Conservation (phyloP, 2,797 vertebrate genomes). For the Neomorphus geoffroyi region DNA sequence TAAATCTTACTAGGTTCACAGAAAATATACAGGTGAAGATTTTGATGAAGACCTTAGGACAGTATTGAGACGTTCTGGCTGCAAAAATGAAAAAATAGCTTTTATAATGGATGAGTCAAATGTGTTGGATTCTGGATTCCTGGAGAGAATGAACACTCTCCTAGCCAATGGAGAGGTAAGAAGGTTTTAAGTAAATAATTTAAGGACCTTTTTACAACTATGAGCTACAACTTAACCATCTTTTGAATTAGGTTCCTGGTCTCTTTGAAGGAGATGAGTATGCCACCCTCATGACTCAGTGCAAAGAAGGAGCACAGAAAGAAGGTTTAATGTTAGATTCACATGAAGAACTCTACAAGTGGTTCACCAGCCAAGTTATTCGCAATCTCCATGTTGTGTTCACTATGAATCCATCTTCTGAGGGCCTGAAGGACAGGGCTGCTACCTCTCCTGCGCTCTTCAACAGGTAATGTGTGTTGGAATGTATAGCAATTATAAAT, state of each 20-base stretch:
- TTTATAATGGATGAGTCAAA: slow-evolving; percentile 99
- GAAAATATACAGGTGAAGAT: slow-evolving; percentile 98
- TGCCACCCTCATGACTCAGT: slow-evolving; percentile 97
- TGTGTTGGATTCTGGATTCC: slow-evolving; percentile 95
- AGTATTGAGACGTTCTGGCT: slow-evolving; percentile 93
- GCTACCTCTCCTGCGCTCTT: slow-evolving; percentile 98
- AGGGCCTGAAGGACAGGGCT: slow-evolving; percentile 96
- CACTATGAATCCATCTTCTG: slow-evolving; percentile 99
- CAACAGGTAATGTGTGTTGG: slow-evolving; percentile 84
- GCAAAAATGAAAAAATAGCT: slow-evolving; percentile 98
- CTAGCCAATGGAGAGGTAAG: slow-evolving; percentile 97
- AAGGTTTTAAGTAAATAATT: neutral
- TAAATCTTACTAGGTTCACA: slow-evolving; percentile 85
- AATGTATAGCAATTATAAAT: neutral
- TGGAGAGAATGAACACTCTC: slow-evolving; percentile 98
- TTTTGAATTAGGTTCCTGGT: slow-evolving; percentile 87
- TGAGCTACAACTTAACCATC: neutral
- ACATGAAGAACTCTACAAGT: slow-evolving; percentile 97
- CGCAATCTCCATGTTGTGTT: slow-evolving; percentile 98
- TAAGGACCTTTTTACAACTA: neutral
- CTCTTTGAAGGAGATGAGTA: slow-evolving; percentile 99
- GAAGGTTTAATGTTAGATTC: slow-evolving; percentile 99
- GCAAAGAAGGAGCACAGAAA: slow-evolving; percentile 98
- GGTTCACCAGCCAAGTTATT: slow-evolving; percentile 99
- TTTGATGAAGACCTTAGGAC: slow-evolving; percentile 97